Evolutionary conservation across 2,797 vertebrate species (phyloP).

Genomic region (Centropyge bicolor): DNA sequence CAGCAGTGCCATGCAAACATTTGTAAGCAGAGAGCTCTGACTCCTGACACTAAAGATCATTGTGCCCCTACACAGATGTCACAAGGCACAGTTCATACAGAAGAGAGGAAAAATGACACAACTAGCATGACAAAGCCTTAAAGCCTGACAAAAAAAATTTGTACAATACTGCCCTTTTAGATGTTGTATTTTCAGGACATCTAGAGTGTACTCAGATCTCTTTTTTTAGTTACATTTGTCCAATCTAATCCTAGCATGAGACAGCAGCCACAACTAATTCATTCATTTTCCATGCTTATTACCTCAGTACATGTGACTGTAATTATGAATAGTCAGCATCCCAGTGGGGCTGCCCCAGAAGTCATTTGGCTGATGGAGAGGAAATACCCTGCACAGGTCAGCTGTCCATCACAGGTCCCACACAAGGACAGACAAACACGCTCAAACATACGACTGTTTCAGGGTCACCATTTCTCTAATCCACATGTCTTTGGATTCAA

Average conservation of each 20-base stretch:
- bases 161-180: neutral
- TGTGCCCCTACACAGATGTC: conserved; percentile 5
- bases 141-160: neutral
- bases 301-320: conserved; percentile 32
- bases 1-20: conserved; percentile 40
- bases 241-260: neutral
- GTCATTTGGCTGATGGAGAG: conserved; percentile 11
- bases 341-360: neutral
- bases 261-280: neutral
- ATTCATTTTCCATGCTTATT: conserved; percentile 22
- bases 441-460: neutral
- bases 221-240: neutral
- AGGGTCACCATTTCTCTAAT: neutral
- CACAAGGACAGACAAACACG: conserved; percentile 12
- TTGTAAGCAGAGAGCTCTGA: conserved; percentile 24
- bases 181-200: neutral
- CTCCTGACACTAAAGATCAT: conserved; percentile 32
- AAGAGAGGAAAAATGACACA: conserved; percentile 19
- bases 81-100: neutral
- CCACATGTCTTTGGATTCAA: neutral
- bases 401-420: conserved; percentile 28
- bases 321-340: conserved; percentile 32
- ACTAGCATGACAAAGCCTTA: neutral
- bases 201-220: neutral
- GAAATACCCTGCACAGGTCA: conserved; percentile 41